Evolutionary conservation across 2,113 vertebrate species (phyloP).

Genomic region (Hippoglossus stenolepis): DNA sequence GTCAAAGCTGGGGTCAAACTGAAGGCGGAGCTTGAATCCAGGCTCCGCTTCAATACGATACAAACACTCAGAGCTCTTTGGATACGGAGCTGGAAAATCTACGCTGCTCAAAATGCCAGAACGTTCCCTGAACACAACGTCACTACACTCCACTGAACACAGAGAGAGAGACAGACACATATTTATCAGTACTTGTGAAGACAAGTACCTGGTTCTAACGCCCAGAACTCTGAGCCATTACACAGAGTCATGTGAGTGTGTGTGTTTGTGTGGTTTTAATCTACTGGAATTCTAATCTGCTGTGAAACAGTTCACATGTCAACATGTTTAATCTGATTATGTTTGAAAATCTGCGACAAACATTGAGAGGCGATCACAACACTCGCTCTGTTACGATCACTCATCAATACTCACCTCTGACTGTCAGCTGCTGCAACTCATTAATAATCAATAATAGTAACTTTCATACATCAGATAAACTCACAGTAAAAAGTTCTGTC

Average conservation of each 20-base stretch:
- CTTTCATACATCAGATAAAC: no score
- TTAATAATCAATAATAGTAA: no score
- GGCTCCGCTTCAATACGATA: constrained; percentile 90
- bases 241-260: neutral
- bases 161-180: constrained; percentile 19
- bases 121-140: constrained; percentile 88
- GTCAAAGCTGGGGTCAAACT: constrained; percentile 90
- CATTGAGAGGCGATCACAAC: neutral
- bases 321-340: constrained; percentile 6
- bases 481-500: no score
- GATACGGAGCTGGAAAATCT: constrained; percentile 91
- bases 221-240: no score
- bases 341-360: neutral
- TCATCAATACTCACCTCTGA: no score
- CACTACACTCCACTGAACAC: constrained; percentile 92
- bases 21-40: constrained; percentile 88
- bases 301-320: constrained; percentile 14
- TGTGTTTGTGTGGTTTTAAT: constrained; percentile 1
- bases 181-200: neutral
- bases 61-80: constrained; percentile 92
- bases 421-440: no score
- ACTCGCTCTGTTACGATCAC: neutral
- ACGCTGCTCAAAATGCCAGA: constrained; percentile 87
- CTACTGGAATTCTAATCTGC: constrained; percentile 34
- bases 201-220: no score